Base-by-base conservation (phyloP, 2,797 vertebrate genomes). In the Gambusia yucatana region DNA sequence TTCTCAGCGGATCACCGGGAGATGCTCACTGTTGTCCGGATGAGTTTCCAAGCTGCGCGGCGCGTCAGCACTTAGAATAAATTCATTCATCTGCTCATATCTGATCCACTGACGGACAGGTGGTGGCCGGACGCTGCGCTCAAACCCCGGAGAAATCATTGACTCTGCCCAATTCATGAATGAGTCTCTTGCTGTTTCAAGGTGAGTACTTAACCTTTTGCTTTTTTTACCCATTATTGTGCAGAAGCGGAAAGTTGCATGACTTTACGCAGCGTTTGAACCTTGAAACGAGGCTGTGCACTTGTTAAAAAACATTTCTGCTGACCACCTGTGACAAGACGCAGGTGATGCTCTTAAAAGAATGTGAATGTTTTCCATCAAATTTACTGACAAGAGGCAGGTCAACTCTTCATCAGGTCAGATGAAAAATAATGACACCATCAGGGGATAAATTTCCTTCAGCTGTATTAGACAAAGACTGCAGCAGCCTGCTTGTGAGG, bases 121-220 rank as follows among this genome's bases (percentile, higher is more conserved):
- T 76, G 65, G 74, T 41, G 77, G 55, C 75, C 80, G 82, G 79
- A 89, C 86, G 43, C 46, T 75, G 7, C 65, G 3, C 14, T 25
- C 20, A 71, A 65, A 85, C 25, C 59, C 71, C 61, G 2, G 48
- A 44, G 48, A 84, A 76, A 88, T 76, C 87, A 9, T 57, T 30
- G 55, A 8, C 16, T 39, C 61, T 8, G 61, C 5, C 11, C 82
- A 79, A 6, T 76, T 89, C 85, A 77, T 87, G 88, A 91, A 86
- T 80, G 88, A 85, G 74, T 86, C 86, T 89, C 73, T 77, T 86
- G 83, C 73, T 78, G 13, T 91, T 78, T 89, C 87, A 92, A 93
- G 93, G 94, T 95, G 94, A 94, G 94, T 87, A 33, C 43, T 80
- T 59, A 43, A 46, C 82, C 77, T 55, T 71, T 75, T 48, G 11